Percentiles rank a stretch among this genome's conserved stretches.
Evolutionary conservation across 2,113 vertebrate genomes (phyloP).

Genomic region (Hemiscyllium ocellatum): DNA sequence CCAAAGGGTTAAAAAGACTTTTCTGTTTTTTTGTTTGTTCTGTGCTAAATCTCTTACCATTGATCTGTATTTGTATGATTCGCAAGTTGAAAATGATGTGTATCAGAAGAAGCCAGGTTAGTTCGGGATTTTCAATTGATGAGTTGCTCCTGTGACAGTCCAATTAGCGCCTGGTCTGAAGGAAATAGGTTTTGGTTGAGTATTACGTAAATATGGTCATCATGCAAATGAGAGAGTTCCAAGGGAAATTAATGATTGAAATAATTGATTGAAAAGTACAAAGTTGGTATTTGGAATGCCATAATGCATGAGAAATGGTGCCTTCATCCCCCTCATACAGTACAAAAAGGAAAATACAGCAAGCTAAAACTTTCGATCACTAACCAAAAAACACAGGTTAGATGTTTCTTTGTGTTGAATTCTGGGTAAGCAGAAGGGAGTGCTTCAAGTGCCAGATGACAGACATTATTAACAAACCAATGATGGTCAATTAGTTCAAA

Average conservation of each 20-base stretch:
- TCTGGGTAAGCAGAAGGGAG: neutral
- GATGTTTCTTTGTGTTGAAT: neutral
- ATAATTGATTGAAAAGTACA: neutral
- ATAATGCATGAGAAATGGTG: neutral
- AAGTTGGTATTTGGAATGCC: neutral
- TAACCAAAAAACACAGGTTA: neutral
- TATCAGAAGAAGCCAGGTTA: neutral
- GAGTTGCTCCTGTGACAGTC: neutral
- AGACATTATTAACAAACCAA: neutral
- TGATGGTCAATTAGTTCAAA: neutral
- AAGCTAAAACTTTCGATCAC: neutral
- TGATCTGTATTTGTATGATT: neutral
- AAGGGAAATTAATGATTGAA: neutral
- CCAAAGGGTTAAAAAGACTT: neutral
- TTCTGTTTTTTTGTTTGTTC: neutral
- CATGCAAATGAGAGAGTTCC: neutral
- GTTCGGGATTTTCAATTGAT: neutral
- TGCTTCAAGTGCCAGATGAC: neutral
- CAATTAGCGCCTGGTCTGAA: neutral
- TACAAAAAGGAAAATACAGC: neutral
- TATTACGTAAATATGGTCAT: neutral
- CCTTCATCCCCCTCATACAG: neutral
- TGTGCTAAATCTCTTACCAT: neutral
- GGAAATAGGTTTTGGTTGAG: neutral
- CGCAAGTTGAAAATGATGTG: neutral